Base-by-base conservation (phyloP, 2,888 invertebrate species). In the Thecocarcelia acutangulata region DNA sequence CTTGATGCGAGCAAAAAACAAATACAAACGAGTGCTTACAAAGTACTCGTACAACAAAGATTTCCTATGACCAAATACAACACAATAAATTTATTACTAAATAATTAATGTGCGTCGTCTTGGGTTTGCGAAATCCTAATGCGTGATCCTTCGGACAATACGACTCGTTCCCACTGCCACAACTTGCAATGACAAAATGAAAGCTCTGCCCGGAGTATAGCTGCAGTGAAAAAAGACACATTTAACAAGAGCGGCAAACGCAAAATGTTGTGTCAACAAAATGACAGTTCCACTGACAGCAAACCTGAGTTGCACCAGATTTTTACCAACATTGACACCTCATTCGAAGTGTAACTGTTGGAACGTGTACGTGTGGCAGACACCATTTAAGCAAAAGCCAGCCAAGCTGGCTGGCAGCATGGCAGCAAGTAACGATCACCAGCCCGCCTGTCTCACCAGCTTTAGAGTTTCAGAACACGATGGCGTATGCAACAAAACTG, bases 81-180 rank as follows among this genome's bases (percentile, higher is more conserved):
- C 28, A 46, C 69, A 46, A 73, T 72, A 72, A 83, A 84, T 84
- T 84, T 84, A 84, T 83, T 81, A 80, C 83, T 70, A 74, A 83
- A 84, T 85, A 85, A 85, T 85, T 85, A 84, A 84, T 85, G 84
- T 85, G 84, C 85, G 85, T 84, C 64, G 79, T 70, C 61, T 61
- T 58, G 37, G 44, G 24, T 17, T 58, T 37, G 24, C 68, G 15
- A 77, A 69, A 48, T 63, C 54, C 52, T 66, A 68, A 75, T 82
- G 82, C 78, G 82, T 82, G 82, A 82, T 82, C 40, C 42, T 54
- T 69, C 12, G 68, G 33, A 33, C 64, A 52, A 58, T 37, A 11
- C 40, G 21, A 33, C 15, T 21, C 50, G 3, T 21, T 44, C 17
- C n/a, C 19, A 17, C 15, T n/a, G 33, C 28, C 46, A 21, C 28